Base-by-base conservation (phyloP, 2,888 invertebrate genomes). In the Lasioglossum leucozonium region DNA sequence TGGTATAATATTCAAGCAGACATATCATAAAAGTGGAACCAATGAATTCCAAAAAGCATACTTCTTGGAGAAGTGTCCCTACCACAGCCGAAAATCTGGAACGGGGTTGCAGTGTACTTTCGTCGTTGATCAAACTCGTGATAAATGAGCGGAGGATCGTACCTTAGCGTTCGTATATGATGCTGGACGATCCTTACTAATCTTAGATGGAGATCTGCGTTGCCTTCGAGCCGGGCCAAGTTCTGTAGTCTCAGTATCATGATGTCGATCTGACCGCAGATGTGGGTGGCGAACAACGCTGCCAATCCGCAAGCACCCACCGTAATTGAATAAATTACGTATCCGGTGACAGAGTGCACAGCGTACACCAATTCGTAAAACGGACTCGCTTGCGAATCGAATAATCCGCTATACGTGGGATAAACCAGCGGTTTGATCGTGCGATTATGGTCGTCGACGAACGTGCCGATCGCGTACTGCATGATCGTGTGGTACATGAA, bases 11-110 rank as follows among this genome's bases (percentile, higher is more conserved):
- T 79, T 93, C 93, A 11, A 94, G 89, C 22, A 94, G 89, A 75
- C 94, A 94, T 73, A 94, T 93, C 58, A 91, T 91, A 76, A 93
- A 86, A 0, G 93, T 93, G 37, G 93, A 94, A 4, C 92, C 91
- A 40, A 93, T 69, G 34, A 94, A 87, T 89, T 94, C 94, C 22
- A 93, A 79, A 16, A 94, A 87, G 73, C 93, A 92, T n/a, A 86
- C 62, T 47, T 79, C 77, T 44, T 77, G 76, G 44, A 83, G n/a
- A 11, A 78, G 30, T 11, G 34, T 71, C 18, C 78, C 77, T n/a
- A 81, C 30, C 22, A 11, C n/a, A 40, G 47, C 4, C 0, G 86
- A 71, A 71, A 85, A 86, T 77, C 77, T 85, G 55, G 8, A 79
- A 73, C 3, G 10, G 62, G 16, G 30, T 62, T 16, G 30, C 2